A percentile compares a stretch with the other conserved stretches of the same genome.
Conservation (phyloP, 1,140 invertebrate species). For the Oppia nitens region DNA sequence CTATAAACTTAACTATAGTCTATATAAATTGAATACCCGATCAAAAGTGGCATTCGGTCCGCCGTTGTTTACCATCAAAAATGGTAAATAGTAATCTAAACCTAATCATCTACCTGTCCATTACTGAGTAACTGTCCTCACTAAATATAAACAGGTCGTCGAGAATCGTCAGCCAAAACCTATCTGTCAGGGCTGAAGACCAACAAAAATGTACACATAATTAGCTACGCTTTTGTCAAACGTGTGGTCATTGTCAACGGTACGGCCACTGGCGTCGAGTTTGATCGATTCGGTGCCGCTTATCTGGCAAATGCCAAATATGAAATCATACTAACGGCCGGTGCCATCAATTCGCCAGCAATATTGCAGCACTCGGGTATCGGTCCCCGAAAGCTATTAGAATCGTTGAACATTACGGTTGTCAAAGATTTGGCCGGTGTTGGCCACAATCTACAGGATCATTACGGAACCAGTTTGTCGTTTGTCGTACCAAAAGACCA, state of each 20-base stretch:
- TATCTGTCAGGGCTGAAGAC: conserved; percentile 64
- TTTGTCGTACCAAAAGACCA: conserved; percentile 8
- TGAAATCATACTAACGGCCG: conserved; percentile 57
- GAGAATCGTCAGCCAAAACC: conserved; percentile 75
- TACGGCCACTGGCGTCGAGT: conserved; percentile 55
- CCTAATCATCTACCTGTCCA: too few species aligned
- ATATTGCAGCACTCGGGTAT: conserved; percentile 28
- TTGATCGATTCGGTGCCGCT: conserved; percentile 39
- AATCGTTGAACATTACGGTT: conserved; percentile 19
- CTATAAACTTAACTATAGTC: too few species aligned
- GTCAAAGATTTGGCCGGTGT: conserved; percentile 29
- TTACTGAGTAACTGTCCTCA: too few species aligned
- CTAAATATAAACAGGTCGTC: conserved; percentile 51
- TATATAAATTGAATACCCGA: too few species aligned
- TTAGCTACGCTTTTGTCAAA: conserved; percentile 63
- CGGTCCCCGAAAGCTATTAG: too few species aligned
- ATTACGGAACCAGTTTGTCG: conserved; percentile 11
- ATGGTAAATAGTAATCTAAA: too few species aligned
- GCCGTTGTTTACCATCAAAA: too few species aligned
- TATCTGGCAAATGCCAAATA: conserved; percentile 39
- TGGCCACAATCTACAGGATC: conserved; percentile 28
- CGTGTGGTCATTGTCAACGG: conserved; percentile 42
- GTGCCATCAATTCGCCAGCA: conserved; percentile 38
- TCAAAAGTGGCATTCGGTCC: too few species aligned
- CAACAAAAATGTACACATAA: conserved; percentile 62